phyloP scores from a whole-genome alignment of 1,140 invertebrate genomes.

The Drosophila cardini region DNA sequence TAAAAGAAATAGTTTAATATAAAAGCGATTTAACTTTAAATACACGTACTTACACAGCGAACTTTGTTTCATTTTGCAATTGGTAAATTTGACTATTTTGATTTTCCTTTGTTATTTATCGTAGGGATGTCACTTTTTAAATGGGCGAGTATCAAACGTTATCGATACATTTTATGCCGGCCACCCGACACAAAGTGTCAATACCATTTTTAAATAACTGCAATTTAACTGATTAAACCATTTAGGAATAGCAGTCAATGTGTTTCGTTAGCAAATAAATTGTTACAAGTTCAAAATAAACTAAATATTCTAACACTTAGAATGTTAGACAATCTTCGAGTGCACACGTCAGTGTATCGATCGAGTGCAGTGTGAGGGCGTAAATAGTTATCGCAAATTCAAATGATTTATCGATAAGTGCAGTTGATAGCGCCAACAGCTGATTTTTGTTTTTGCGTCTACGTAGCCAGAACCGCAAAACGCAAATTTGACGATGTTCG shows the following conservation, averaged over 20 bases:
- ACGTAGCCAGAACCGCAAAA: conserved; percentile 49
- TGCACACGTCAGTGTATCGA: conserved; percentile 2
- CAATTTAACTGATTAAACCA: no score
- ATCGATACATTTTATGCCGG: conserved; percentile 11
- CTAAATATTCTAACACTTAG: no score
- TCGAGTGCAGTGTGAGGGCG: neutral
- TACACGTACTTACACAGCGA: conserved; percentile 39
- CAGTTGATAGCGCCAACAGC: conserved; percentile 24
- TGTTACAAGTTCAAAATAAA: no score
- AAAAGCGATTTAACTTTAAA: neutral
- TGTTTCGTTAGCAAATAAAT: no score
- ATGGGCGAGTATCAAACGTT: conserved; percentile 16
- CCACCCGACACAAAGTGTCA: neutral
- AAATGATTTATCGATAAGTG: conserved; percentile 5
- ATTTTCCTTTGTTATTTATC: conserved; percentile 39
- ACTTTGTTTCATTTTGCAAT: conserved; percentile 41
- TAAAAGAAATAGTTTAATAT: neutral
- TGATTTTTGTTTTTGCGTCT: conserved; percentile 52
- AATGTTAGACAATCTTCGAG: neutral
- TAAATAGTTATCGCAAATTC: neutral
- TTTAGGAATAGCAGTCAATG: no score
- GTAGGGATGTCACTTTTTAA: conserved; percentile 28
- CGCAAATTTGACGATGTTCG: conserved; percentile 56
- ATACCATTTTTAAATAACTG: neutral
- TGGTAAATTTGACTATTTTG: conserved; percentile 19